phyloP scores from a whole-genome alignment of 2,888 invertebrate genomes.

The Mesochorus sp. region DNA sequence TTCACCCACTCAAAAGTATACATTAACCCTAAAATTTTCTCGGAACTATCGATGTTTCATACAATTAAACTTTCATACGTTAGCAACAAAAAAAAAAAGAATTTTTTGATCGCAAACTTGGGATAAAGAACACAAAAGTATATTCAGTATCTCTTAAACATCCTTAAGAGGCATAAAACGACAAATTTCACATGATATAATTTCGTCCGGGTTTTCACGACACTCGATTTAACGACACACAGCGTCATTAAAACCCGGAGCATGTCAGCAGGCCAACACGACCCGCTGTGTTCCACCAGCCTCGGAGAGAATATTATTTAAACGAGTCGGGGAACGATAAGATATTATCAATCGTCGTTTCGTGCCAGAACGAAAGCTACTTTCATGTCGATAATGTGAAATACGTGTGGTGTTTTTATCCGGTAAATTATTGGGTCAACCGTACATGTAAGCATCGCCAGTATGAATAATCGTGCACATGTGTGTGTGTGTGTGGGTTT shows the following conservation, averaged over 20 bases:
- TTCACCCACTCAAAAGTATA: too few relatives aligned
- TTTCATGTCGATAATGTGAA: constrained; percentile 59
- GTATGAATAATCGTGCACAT: constrained; percentile 30
- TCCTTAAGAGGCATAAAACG: background rate
- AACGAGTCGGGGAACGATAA: constrained; percentile 57
- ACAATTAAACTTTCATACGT: background rate
- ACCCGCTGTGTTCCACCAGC: constrained; percentile 23
- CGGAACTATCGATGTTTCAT: background rate
- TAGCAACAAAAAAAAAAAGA: background rate
- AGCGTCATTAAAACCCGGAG: background rate
- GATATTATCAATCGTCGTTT: constrained; percentile 63
- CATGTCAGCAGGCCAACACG: constrained; percentile 2
- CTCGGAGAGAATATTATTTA: constrained; percentile 64
- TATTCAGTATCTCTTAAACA: too few relatives aligned
- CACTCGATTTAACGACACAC: constrained; percentile 14
- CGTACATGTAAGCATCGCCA: constrained; percentile 23
- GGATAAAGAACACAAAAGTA: background rate
- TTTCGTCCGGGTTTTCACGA: constrained; percentile 1
- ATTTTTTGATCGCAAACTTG: too few relatives aligned
- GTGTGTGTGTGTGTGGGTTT: background rate
- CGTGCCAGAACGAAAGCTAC: constrained; percentile 57
- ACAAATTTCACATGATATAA: background rate
- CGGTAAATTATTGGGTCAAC: constrained; percentile 50
- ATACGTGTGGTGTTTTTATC: constrained; percentile 48
- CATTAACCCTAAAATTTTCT: background rate